Percentiles rank a stretch among this genome's conserved stretches.
These are phyloP conservation scores for Pithys albifrons DNA, from an alignment of 2,113 vertebrate species.

Conservation along the genomic window DNA sequence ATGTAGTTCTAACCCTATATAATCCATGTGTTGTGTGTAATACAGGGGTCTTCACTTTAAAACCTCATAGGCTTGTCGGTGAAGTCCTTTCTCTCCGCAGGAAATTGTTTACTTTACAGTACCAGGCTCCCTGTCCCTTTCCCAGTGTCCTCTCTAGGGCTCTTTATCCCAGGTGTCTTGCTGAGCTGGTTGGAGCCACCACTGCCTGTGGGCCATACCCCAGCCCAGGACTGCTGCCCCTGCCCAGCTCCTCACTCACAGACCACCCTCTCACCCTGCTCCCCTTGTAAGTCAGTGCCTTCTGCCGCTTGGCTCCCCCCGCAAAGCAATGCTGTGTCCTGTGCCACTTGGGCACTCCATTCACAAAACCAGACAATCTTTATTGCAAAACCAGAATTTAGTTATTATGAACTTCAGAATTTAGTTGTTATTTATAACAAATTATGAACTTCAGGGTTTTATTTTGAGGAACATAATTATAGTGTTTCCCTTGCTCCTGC, in stretches of 20 bases:
- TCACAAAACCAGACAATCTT: background rate
- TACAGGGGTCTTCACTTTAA: too few species aligned
- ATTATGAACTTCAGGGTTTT: background rate
- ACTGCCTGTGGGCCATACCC: rapidly evolving
- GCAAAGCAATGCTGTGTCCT: background rate
- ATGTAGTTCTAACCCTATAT: too few species aligned
- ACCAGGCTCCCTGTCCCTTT: background rate
- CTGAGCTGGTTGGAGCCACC: background rate
- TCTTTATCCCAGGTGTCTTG: rapidly evolving
- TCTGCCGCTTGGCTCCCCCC: background rate
- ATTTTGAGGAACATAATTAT: background rate
- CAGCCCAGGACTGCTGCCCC: background rate
- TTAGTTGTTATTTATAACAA: background rate
- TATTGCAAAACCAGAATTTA: background rate
- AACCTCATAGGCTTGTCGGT: too few species aligned
- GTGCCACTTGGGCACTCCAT: background rate
- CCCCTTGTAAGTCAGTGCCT: rapidly evolving
- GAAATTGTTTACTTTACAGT: too few species aligned
- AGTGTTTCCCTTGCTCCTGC: background rate
- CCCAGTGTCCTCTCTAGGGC: background rate
- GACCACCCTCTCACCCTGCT: rapidly evolving
- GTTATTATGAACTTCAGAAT: background rate
- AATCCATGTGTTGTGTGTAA: too few species aligned
- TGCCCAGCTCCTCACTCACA: background rate
- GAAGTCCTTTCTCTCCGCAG: too few species aligned